phyloP scores from a whole-genome alignment of 2,888 invertebrate species.

The Cerastoderma edule region DNA sequence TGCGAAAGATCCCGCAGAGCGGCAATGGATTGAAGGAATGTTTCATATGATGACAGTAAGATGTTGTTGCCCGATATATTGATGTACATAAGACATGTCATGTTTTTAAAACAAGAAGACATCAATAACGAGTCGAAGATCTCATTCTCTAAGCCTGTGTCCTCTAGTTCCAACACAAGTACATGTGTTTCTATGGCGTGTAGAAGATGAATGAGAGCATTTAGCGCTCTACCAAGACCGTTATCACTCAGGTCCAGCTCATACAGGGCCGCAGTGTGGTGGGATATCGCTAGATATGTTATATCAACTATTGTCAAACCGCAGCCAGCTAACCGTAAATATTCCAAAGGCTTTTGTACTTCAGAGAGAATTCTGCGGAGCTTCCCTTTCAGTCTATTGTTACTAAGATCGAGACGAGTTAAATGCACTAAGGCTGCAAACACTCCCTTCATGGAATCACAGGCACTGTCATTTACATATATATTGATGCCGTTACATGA shows the following conservation, averaged over 20 bases:
- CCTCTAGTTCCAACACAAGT: conserved; percentile 76
- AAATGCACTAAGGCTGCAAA: conserved; percentile 68
- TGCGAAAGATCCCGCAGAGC: conserved; percentile 52
- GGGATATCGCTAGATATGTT: conserved; percentile 71
- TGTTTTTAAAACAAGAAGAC: conserved; percentile 47
- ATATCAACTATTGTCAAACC: conserved; percentile 74
- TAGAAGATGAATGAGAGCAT: conserved; percentile 61
- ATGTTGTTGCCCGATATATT: conserved; percentile 72
- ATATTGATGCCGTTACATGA: conserved; percentile 79
- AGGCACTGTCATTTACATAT: conserved; percentile 65
- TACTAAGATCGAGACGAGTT: conserved; percentile 78
- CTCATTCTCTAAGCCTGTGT: conserved; percentile 66
- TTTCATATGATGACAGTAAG: conserved; percentile 35
- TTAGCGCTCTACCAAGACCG: conserved; percentile 53
- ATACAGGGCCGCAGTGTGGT: conserved; percentile 66
- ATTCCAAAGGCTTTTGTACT: conserved; percentile 70
- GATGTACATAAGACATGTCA: conserved; percentile 69
- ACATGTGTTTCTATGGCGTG: conserved; percentile 54
- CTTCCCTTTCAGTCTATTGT: conserved; percentile 75
- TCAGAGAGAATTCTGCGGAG: conserved; percentile 68
- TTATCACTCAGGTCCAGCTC: conserved; percentile 81
- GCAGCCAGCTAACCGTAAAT: conserved; percentile 77
- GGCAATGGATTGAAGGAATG: conserved; percentile 54
- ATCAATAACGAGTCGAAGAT: conserved; percentile 55
- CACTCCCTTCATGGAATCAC: conserved; percentile 63